phyloP scores from a whole-genome alignment of 2,888 invertebrate species.

The Diadegma fenestrale region DNA sequence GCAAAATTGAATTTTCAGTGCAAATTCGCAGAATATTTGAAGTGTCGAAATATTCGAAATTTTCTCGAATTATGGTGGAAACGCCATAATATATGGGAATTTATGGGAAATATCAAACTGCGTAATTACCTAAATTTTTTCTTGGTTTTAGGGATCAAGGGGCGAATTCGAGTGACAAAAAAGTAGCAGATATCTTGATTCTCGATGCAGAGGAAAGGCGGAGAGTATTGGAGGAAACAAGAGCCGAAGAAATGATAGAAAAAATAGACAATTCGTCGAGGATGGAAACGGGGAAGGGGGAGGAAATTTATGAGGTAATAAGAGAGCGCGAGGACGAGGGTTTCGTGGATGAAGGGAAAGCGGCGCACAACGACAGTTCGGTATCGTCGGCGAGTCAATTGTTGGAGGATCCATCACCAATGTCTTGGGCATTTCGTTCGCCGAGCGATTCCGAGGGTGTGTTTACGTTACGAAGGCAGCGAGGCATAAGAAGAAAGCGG shows the following conservation, averaged over 20 bases:
- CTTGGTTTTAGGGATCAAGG: conserved; percentile 76
- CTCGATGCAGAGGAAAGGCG: conserved; percentile 78
- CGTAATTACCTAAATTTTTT: too few species aligned
- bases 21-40: too few species aligned
- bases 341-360: conserved; percentile 69
- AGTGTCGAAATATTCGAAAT: too few species aligned
- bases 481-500: conserved; percentile 82
- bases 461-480: conserved; percentile 81
- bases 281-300: conserved; percentile 53
- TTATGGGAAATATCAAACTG: too few species aligned
- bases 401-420: conserved; percentile 82
- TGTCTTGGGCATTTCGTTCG: conserved; percentile 82
- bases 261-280: conserved; percentile 41
- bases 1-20: too few species aligned
- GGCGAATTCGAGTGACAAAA: conserved; percentile 71
- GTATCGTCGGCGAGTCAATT: conserved; percentile 83
- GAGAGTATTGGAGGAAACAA: conserved; percentile 72
- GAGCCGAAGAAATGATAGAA: conserved; percentile 8
- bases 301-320: conserved; percentile 77
- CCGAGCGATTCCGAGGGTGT: conserved; percentile 81
- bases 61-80: too few species aligned
- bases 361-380: conserved; percentile 81
- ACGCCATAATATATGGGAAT: too few species aligned
- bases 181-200: conserved; percentile 81
- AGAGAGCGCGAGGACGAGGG: conserved; percentile 68